A percentile compares a stretch with the other conserved stretches of the same genome.
These are phyloP conservation scores for Eurystomus gularis DNA, from an alignment of 2,113 vertebrate genomes.

Conservation along the genomic window DNA sequence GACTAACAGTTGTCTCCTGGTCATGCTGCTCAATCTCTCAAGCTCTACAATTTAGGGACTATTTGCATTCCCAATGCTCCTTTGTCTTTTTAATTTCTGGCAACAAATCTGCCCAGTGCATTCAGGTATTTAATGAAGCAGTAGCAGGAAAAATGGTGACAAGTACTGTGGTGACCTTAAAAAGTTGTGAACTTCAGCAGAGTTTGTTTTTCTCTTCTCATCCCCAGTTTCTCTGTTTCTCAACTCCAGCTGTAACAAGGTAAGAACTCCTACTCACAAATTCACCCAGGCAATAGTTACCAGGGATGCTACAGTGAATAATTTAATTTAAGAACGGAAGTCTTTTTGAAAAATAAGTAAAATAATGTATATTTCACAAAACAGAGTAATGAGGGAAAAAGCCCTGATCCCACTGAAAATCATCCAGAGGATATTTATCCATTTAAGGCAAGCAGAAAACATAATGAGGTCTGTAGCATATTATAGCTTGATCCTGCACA, in stretches of 20 bases:
- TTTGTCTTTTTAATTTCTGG: not conserved
- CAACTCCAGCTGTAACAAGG: not conserved
- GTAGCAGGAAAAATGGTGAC: not conserved
- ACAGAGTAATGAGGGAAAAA: not conserved
- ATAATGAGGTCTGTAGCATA: not conserved
- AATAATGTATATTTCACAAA: not conserved
- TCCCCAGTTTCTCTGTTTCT: not conserved
- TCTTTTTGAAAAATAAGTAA: not conserved
- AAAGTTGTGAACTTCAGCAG: not conserved
- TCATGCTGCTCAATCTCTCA: not conserved
- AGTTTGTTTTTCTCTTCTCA: not conserved
- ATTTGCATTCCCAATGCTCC: not conserved
- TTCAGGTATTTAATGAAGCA: not conserved
- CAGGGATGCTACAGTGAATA: not conserved
- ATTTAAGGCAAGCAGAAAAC: not conserved
- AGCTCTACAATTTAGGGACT: not conserved
- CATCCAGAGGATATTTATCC: not conserved
- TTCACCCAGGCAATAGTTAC: not conserved
- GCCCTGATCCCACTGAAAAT: not conserved
- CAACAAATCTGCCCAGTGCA: fast-evolving
- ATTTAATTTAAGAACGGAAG: not conserved
- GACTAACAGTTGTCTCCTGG: not conserved
- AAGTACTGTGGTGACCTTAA: not conserved
- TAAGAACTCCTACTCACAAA: not conserved
- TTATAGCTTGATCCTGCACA: not conserved